Evolutionary conservation across 2,797 vertebrate species (phyloP).

Genomic region (Erethizon dorsatum): DNA sequence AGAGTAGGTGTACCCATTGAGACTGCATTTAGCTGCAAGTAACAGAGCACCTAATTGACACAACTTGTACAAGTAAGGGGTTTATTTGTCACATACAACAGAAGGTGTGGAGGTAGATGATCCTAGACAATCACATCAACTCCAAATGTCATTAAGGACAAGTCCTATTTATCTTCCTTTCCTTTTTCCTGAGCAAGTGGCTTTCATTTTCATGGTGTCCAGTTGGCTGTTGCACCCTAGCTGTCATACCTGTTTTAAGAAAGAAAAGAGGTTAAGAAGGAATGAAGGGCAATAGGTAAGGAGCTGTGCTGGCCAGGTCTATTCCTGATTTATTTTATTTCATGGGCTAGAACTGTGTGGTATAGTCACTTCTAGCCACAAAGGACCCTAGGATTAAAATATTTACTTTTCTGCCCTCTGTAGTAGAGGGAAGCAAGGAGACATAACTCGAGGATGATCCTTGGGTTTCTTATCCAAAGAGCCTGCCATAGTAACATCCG

Average conservation of each 20-base stretch:
- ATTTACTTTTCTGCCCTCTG: background rate
- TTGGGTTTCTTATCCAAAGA: background rate
- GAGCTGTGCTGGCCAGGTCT: background rate
- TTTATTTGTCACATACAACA: background rate
- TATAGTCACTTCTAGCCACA: background rate
- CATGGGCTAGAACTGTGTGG: background rate
- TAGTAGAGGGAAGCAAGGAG: background rate
- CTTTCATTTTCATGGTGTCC: background rate
- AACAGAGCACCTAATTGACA: background rate
- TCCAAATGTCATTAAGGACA: background rate
- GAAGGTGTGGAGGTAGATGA: background rate
- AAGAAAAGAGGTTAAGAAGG: background rate
- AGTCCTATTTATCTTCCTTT: background rate
- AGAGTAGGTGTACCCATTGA: background rate
- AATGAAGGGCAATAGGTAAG: background rate
- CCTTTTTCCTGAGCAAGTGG: background rate
- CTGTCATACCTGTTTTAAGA: background rate
- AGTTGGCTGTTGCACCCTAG: background rate
- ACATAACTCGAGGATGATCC: background rate
- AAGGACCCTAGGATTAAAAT: background rate
- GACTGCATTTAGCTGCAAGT: background rate
- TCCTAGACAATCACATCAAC: background rate
- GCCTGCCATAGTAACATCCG: background rate
- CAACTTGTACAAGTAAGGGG: background rate
- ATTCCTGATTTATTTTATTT: background rate